Evolutionary conservation across 2,888 invertebrate genomes (phyloP).

Genomic region (Xanthorhoe spadicearia): DNA sequence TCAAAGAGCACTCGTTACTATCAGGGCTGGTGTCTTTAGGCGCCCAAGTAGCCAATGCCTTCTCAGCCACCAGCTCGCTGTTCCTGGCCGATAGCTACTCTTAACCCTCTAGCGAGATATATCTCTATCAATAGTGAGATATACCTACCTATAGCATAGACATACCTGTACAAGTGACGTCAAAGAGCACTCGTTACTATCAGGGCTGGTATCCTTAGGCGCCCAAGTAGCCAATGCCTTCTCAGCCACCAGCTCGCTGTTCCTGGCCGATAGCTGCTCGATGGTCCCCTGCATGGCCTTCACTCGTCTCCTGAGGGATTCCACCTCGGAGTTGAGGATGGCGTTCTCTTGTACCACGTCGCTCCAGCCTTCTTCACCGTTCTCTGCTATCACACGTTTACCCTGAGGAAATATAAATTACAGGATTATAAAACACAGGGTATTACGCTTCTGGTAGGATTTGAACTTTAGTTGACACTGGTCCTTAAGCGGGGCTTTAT

Average conservation of each 20-base stretch:
- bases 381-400: slow-evolving; percentile 93
- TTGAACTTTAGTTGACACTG: no score
- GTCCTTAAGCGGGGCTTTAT: no score
- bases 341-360: slow-evolving; percentile 98
- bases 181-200: slow-evolving; percentile 71
- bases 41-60: slow-evolving; percentile 87
- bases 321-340: slow-evolving; percentile 94
- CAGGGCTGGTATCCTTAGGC: slow-evolving; percentile 71
- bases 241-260: slow-evolving; percentile 92
- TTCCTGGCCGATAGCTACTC: slow-evolving; percentile 94
- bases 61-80: slow-evolving; percentile 91
- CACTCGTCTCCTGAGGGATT: slow-evolving; percentile 93
- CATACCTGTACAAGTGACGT: slow-evolving; percentile 82
- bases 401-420: slow-evolving; percentile 84
- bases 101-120: no score
- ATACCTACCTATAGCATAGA: no score
- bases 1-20: slow-evolving; percentile 72
- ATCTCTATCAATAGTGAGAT: no score
- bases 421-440: background rate
- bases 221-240: slow-evolving; percentile 88
- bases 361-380: slow-evolving; percentile 94
- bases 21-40: slow-evolving; percentile 73
- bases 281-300: slow-evolving; percentile 98
- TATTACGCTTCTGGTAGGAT: no score
- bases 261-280: slow-evolving; percentile 92